Evolutionary conservation across 2,797 vertebrate genomes (phyloP).

Genomic region (Scolopax rusticola): DNA sequence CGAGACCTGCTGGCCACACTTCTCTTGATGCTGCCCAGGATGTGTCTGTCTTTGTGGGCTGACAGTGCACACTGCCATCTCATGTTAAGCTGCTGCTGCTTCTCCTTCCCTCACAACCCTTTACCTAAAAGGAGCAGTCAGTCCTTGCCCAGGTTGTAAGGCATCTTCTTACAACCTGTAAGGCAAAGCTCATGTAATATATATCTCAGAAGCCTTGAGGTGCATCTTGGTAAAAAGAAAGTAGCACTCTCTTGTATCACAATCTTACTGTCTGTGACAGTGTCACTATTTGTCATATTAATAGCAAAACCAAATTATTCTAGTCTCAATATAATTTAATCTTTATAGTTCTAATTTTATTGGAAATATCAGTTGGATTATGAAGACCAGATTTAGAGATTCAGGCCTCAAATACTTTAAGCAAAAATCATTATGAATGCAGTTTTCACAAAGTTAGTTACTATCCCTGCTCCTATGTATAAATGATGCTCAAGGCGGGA

Average conservation of each 20-base stretch:
- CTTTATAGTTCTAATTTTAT: not conserved
- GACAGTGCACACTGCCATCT: too few species aligned
- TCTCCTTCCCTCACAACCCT: not conserved
- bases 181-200: not conserved
- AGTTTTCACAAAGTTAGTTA: not conserved
- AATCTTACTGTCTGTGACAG: not conserved
- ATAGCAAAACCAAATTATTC: not conserved
- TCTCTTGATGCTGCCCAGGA: too few species aligned
- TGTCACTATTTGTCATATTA: not conserved
- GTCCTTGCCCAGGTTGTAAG: not conserved
- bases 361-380: not conserved
- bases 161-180: not conserved
- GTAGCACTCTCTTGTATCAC: not conserved
- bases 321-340: not conserved
- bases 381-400: not conserved
- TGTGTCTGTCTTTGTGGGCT: too few species aligned
- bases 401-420: not conserved
- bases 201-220: not conserved
- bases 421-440: not conserved
- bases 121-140: not conserved
- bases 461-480: not conserved
- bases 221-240: not conserved
- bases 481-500: not conserved
- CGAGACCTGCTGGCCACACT: too few species aligned
- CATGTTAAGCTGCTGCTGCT: not conserved